Evolutionary conservation across 1,140 invertebrate species (phyloP), one percentile per base, ranked within the genome.

Genomic region (Wasmannia auropunctata): DNA sequence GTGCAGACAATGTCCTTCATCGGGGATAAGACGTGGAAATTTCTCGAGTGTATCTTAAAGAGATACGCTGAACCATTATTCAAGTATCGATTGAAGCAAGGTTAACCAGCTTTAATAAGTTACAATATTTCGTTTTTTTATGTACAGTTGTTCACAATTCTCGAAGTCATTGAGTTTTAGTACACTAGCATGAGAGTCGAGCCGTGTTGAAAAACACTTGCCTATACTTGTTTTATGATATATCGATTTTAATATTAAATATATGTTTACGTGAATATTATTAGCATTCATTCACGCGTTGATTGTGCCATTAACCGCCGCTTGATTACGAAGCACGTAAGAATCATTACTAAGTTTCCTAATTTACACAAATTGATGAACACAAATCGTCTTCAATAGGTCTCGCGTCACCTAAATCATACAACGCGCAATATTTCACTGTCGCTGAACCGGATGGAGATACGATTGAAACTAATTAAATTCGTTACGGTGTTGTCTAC

Each of bases 1-100:
- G 65, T 19, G 51, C 67, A 25, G 79, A 83, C 67, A 83, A 74
- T 74, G 43, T 58, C 19, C 67, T 58, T 83, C 56, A 51, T 65
- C 60, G 31, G 25, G 62, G 25, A 46, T 58, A 25, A 25, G 28
- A 74, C 49, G 54, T 58, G 65, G 37, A 81, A 81, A 43, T 72
- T 58, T 72, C 25, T 56, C 46, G n/a, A 72, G 65, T n/a, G n/a
- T 28, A 22, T 34, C 10, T 54, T 43, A 22, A 19, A 37, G 19
- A 14, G 7, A 25, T 51, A n/a, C n/a, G n/a, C n/a, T n/a, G n/a
- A n/a, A n/a, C n/a, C n/a, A n/a, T n/a, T n/a, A n/a, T n/a, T n/a
- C 22, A 14, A 37, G 16, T 67, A 70, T 40, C 34, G 49, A 51
- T 40, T 69, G 31, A 25, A 19, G 40, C 28, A 63, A 51, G 19